Base-by-base conservation (phyloP, 2,113 vertebrate genomes). In the Cyanistes caeruleus region DNA sequence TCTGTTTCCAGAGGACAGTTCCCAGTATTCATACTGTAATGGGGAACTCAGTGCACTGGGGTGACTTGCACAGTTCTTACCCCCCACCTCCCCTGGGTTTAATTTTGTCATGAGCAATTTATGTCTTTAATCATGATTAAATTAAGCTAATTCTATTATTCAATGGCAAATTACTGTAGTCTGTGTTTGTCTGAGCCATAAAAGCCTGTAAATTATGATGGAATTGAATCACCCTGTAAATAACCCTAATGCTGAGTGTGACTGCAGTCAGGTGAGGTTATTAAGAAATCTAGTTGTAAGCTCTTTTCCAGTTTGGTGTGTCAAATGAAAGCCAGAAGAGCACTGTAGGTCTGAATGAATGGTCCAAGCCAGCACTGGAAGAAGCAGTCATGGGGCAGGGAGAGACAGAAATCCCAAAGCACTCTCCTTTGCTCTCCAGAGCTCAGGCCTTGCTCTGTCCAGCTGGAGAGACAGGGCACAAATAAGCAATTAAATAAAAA, bases 131-230 rank as follows among this genome's bases (percentile, higher is more conserved):
- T 86, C 39, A 16, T 90, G 44, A 95, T 93, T 88, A 85, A 89
- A 87, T 94, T 85, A 94, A 80, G 39, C 7, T 90, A 84, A 95
- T 92, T 64, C 52, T 60, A 8, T 94, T 90, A 80, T 64, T 93
- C 62, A 84, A 4, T 92, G 64, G 62, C 41, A 35, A 70, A 65
- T 90, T 84, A 33, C 68, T 72, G 3, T 72, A 63, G 63, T 81
- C 52, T 65, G 13, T 11, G 5, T 84, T 88, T 74, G n/a, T 84
- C 65, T 87, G 89, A 95, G 65, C 55, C 60, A 25, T 93, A 78
- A 96, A 95, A 93, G 63, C 83, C 67, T 0, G 3, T 84, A 53
- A 88, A 56, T 92, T 77, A 52, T 15, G 21, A 67, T 72, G 52
- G 68, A 70, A 86, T 86, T 74, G 35, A 78, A 93, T 96, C 55